Evolutionary conservation across 2,888 invertebrate genomes (phyloP), one percentile per base, ranked within the genome.

Genomic region (Monoplex corrugatus): DNA sequence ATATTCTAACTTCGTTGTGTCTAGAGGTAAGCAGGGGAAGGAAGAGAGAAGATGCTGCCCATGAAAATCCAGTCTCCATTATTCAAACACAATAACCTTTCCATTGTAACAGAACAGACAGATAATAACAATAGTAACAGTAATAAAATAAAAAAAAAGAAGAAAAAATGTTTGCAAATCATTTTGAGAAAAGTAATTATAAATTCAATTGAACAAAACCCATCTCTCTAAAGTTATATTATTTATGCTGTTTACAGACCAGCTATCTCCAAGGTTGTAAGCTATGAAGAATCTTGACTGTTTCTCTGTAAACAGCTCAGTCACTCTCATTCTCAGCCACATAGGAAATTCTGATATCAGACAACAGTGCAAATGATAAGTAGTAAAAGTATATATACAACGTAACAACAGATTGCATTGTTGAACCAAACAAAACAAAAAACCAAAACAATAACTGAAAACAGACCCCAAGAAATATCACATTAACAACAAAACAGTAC

Each of bases 381-480:
- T 80, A 1, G 43, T 57, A 32, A 28, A 6, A 80, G 43, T 8
- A 43, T 80, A 80, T 19, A 43, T 80, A 72, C 6, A 32, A 72
- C 23, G 8, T 13, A 80, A 68, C 28, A 68, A 68, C 23, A 23
- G n/a, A 23, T 43, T 80, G 78, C 78, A 80, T 80, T 80, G 78
- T 43, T 23, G 1, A 80, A 38, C 38, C 16, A 43, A 43, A 43
- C 28, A 40, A 80, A 32, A 43, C 43, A n/a, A n/a, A n/a, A n/a
- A n/a, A n/a, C n/a, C n/a, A n/a, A n/a, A n/a, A n/a, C n/a, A n/a
- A n/a, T n/a, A n/a, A n/a, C n/a, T n/a, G n/a, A n/a, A n/a, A n/a
- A n/a, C n/a, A n/a, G 78, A 80, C 78, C 43, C 43, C 23, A 38
- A 32, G 8, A 72, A 80, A 80, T 80, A 80, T 80, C 78, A 80